Evolutionary conservation across 2,888 invertebrate species (phyloP).

Genomic region (Laothoe populi): DNA sequence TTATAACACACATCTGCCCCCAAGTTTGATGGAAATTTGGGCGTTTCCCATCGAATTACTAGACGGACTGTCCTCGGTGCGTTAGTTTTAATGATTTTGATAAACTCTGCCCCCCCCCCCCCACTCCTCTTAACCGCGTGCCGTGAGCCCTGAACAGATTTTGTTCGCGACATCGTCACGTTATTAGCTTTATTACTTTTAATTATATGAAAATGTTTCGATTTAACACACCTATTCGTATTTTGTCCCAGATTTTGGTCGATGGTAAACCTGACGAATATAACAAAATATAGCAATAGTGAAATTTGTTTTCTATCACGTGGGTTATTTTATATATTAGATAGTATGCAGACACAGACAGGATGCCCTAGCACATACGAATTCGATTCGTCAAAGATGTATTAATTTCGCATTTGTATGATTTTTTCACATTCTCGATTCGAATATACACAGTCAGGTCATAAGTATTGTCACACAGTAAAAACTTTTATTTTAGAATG

Average conservation of each 20-base stretch:
- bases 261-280: background rate
- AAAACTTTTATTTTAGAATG: too few species aligned
- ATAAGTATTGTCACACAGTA: too few species aligned
- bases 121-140: background rate
- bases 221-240: conserved; percentile 10
- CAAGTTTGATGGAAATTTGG: conserved; percentile 79
- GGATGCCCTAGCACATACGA: too few species aligned
- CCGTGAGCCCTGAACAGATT: conserved; percentile 19
- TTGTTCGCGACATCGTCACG: conserved; percentile 19
- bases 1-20: conserved; percentile 44
- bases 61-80: conserved; percentile 64
- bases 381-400: too few species aligned
- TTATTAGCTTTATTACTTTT: conserved; percentile 26
- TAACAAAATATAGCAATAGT: background rate
- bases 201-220: conserved; percentile 29
- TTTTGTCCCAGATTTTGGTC: background rate
- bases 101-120: conserved; percentile 34
- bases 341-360: too few species aligned
- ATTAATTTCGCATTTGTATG: too few species aligned
- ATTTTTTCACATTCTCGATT: too few species aligned
- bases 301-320: too few species aligned
- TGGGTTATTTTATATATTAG: too few species aligned
- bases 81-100: conserved; percentile 69
- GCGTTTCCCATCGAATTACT: conserved; percentile 80
- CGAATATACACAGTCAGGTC: too few species aligned